These are phyloP conservation scores for Drosophila niveifrons DNA, from an alignment of 2,888 invertebrate genomes.

Conservation along the genomic window DNA sequence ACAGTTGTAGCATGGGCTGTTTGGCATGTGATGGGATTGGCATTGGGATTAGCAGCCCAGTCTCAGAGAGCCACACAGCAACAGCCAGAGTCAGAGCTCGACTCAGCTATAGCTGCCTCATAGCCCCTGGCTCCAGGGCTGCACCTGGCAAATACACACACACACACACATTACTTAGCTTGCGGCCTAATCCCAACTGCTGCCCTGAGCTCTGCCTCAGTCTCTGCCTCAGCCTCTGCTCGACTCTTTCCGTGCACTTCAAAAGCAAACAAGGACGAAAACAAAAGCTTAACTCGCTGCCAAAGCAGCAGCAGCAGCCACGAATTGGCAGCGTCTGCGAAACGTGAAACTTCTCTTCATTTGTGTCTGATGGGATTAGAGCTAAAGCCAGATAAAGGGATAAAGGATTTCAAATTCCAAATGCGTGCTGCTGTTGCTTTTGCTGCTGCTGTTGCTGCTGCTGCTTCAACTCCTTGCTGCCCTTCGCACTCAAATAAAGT, in stretches of 20 bases:
- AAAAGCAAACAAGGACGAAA: constrained; percentile 77
- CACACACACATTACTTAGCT: constrained; percentile 55
- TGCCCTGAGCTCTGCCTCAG: constrained; percentile 31
- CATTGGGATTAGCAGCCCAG: constrained; percentile 75
- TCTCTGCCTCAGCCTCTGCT: not conserved
- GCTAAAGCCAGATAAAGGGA: constrained; percentile 86
- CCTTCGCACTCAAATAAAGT: constrained; percentile 29
- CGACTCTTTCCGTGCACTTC: constrained; percentile 57
- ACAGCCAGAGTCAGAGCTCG: constrained; percentile 32
- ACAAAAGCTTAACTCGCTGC: constrained; percentile 72
- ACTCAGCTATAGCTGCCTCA: constrained; percentile 24
- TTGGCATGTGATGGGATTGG: constrained; percentile 72
- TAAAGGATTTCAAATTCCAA: constrained; percentile 83
- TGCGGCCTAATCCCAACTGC: constrained; percentile 75
- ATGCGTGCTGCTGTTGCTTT: constrained; percentile 60
- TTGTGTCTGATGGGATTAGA: constrained; percentile 85
- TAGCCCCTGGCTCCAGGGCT: constrained; percentile 49
- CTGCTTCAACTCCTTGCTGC: constrained; percentile 2
- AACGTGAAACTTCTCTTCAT: constrained; percentile 83
- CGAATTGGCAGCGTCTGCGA: constrained; percentile 56
- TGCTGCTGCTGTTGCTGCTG: constrained; percentile 20
- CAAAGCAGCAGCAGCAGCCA: constrained; percentile 23
- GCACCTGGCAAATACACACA: constrained; percentile 61
- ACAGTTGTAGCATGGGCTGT: constrained; percentile 41
- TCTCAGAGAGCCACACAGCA: constrained; percentile 34